phyloP scores from a whole-genome alignment of 2,888 invertebrate genomes.

The Oligia latruncula region DNA sequence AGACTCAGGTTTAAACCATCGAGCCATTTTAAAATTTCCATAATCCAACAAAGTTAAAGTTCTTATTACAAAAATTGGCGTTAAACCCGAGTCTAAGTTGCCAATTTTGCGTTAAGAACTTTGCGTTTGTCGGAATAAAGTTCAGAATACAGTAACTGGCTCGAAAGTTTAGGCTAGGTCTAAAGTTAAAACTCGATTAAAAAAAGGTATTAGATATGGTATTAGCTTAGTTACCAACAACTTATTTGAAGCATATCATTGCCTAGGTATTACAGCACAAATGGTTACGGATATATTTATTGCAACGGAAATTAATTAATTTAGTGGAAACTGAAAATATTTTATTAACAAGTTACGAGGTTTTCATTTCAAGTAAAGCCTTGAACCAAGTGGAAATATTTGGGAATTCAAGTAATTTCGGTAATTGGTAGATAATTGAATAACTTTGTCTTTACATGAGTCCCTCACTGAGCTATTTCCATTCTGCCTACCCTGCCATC shows the following conservation, averaged over 20 bases:
- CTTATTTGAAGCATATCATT: not conserved
- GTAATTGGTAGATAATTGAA: constrained; percentile 19
- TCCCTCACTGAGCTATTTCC: not conserved
- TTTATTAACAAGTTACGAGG: constrained; percentile 36
- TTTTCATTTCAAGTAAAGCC: constrained; percentile 30
- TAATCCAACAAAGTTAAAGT: not conserved
- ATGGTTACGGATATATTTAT: constrained; percentile 17
- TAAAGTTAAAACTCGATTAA: not conserved
- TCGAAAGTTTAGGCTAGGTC: not conserved
- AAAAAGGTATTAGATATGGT: not conserved
- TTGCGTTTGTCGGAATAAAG: not conserved
- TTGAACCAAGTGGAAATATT: constrained; percentile 38
- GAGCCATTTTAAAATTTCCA: not conserved
- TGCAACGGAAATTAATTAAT: constrained; percentile 24
- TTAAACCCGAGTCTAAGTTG: not conserved
- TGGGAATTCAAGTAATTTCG: constrained; percentile 27
- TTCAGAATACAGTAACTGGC: not conserved
- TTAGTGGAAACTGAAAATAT: constrained; percentile 37
- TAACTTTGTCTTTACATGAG: not conserved
- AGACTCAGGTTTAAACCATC: not conserved
- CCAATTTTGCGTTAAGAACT: not conserved
- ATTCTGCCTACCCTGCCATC: not conserved
- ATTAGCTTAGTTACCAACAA: not conserved
- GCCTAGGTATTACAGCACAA: not conserved
- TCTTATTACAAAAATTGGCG: not conserved